Percentiles rank a stretch among this genome's conserved stretches.
Conservation (phyloP, 2,113 vertebrate species). For the Cebus imitator region DNA sequence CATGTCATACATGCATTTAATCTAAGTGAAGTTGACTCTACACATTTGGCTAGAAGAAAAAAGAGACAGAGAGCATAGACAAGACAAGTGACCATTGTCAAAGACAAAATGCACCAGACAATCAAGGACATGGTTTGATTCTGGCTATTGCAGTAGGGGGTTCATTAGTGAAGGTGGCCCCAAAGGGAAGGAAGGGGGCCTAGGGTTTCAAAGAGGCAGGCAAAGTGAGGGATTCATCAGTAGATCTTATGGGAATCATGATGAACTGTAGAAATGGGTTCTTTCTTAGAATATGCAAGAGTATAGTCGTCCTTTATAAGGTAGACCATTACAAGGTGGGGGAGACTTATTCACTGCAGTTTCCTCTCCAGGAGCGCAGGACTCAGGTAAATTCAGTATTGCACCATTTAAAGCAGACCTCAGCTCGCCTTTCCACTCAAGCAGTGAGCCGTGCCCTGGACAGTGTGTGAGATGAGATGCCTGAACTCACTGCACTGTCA, state of each 20-base stretch:
- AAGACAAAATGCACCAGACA: not conserved
- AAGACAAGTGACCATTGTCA: not conserved
- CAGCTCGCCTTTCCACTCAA: not conserved
- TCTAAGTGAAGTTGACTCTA: not conserved
- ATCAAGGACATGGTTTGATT: not conserved
- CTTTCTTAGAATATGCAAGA: not conserved
- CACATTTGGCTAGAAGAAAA: not conserved
- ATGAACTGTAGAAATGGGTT: not conserved
- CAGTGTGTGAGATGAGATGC: not conserved
- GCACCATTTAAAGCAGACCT: not conserved
- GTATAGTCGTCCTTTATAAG: not conserved
- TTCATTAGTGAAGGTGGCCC: not conserved
- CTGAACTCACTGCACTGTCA: not conserved
- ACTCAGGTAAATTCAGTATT: not conserved
- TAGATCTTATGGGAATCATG: not conserved
- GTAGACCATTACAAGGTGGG: not conserved
- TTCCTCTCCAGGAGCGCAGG: not conserved
- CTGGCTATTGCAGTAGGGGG: not conserved
- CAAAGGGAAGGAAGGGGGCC: not conserved
- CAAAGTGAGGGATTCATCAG: not conserved
- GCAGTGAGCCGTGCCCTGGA: not conserved
- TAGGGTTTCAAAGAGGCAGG: not conserved
- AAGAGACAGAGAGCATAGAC: not conserved
- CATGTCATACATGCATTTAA: not conserved
- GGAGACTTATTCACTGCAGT: not conserved